These are phyloP conservation scores for Tetramorium alpestre DNA, from an alignment of 1,140 invertebrate genomes.

Conservation along the genomic window DNA sequence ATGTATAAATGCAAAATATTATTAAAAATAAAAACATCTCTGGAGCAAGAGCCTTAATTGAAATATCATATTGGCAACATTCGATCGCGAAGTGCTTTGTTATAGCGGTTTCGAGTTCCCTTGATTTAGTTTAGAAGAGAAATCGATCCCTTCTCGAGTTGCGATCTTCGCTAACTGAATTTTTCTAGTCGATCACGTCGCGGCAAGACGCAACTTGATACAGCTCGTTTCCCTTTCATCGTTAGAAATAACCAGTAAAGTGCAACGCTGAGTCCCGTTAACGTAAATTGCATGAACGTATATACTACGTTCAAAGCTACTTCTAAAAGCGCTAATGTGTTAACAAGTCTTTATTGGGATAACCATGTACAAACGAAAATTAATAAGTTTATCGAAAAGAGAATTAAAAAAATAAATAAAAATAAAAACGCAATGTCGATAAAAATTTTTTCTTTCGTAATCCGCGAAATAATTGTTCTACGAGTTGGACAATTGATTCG, in stretches of 20 bases:
- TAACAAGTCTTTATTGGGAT: neutral
- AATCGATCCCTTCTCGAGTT: slow-evolving; percentile 13
- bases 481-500: slow-evolving; percentile 7
- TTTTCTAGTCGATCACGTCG: neutral
- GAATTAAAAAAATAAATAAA: too few relatives aligned
- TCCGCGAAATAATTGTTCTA: slow-evolving; percentile 9
- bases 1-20: neutral
- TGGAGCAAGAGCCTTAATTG: neutral
- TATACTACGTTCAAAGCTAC: neutral
- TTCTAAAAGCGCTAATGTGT: neutral
- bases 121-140: slow-evolving; percentile 21
- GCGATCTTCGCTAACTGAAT: slow-evolving; percentile 39
- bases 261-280: neutral
- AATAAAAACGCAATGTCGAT: neutral
- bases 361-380: too few relatives aligned
- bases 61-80: neutral
- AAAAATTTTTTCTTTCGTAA: neutral
- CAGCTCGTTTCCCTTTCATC: slow-evolving; percentile 23
- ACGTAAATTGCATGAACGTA: neutral
- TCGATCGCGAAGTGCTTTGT: neutral
- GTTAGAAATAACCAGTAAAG: slow-evolving; percentile 26
- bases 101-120: neutral
- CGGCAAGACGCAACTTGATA: slow-evolving; percentile 23
- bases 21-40: neutral
- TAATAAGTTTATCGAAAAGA: too few relatives aligned